Evolutionary conservation across 2,797 vertebrate genomes (phyloP).

Genomic region (Melanotaenia trifasciata): DNA sequence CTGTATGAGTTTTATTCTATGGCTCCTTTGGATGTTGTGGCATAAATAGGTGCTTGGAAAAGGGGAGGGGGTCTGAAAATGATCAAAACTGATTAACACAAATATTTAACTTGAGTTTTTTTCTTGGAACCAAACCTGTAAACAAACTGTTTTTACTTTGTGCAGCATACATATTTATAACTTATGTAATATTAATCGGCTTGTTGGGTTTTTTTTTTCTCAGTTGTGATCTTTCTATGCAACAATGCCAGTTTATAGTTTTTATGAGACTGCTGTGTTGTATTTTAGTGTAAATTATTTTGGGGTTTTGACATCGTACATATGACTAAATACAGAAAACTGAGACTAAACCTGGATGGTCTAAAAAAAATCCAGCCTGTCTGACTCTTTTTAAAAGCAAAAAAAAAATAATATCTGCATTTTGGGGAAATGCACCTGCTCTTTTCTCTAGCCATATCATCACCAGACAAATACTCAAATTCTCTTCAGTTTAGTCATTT

Average conservation of each 20-base stretch:
- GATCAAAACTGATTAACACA: conserved; percentile 4
- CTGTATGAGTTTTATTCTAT: not conserved
- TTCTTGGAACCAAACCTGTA: conserved; percentile 35
- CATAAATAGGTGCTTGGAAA: no score
- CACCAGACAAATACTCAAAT: not conserved
- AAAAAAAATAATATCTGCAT: not conserved
- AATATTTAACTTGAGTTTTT: conserved; percentile 22
- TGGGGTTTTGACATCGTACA: not conserved
- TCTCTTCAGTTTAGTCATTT: not conserved
- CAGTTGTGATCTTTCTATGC: conserved; percentile 69
- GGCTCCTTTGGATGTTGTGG: not conserved
- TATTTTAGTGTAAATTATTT: conserved; percentile 22
- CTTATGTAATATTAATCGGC: conserved; percentile 71
- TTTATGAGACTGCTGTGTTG: conserved; percentile 38
- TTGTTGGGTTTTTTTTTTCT: conserved; percentile 43
- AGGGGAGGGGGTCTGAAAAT: not conserved
- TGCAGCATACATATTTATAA: conserved; percentile 60
- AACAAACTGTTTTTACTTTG: conserved; percentile 13
- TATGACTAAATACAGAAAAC: not conserved
- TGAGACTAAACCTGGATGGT: not conserved
- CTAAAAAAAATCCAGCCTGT: not conserved
- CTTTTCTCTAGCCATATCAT: not conserved
- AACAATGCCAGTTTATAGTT: conserved; percentile 50
- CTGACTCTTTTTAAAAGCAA: not conserved
- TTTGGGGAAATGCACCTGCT: not conserved